Conservation (phyloP, 2,888 invertebrate species). For the Arctia plantaginis region DNA sequence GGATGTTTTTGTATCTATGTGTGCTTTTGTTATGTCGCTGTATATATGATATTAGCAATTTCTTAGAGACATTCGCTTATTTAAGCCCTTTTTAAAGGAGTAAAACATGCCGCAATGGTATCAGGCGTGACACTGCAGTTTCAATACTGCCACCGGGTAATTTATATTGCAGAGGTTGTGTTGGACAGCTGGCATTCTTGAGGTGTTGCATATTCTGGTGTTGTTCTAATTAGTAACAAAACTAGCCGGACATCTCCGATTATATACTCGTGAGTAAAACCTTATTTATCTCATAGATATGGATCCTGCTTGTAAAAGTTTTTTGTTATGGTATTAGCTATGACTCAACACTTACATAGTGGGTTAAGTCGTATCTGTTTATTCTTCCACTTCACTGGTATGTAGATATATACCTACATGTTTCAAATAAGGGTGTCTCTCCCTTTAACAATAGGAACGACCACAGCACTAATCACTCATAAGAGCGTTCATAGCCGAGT, state of each 20-base stretch:
- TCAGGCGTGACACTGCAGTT: not conserved
- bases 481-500: slow-evolving; percentile 19
- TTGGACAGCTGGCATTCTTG: not conserved
- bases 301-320: not conserved
- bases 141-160: not conserved
- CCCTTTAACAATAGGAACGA: slow-evolving; percentile 5
- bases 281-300: too few relatives aligned
- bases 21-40: not conserved
- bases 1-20: not conserved
- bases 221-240: not conserved
- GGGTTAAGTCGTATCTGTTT: not conserved
- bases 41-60: too few relatives aligned
- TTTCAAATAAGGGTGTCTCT: not conserved
- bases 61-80: too few relatives aligned
- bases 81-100: too few relatives aligned
- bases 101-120: too few relatives aligned
- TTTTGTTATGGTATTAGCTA: not conserved
- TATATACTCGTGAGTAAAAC: too few relatives aligned
- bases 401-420: not conserved
- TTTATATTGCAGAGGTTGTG: not conserved
- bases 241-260: too few relatives aligned
- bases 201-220: not conserved
- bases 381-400: not conserved
- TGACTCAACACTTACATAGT: not conserved
- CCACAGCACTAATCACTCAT: slow-evolving; percentile 3